These are phyloP conservation scores for Pelmatolapia mariae DNA, from an alignment of 2,113 vertebrate genomes.

Conservation along the genomic window DNA sequence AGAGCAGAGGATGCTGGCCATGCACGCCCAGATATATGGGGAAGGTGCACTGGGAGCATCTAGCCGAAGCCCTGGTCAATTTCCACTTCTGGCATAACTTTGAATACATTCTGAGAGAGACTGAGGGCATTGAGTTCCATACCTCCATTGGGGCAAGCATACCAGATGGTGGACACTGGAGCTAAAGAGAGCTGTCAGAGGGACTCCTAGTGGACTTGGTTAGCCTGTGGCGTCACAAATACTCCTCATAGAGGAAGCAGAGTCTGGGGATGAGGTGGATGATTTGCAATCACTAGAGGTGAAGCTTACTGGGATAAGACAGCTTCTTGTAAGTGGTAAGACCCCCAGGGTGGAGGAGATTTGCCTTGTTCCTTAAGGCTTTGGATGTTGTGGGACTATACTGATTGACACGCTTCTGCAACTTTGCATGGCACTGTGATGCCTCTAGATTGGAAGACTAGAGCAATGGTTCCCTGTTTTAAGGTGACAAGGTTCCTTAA, in stretches of 20 bases:
- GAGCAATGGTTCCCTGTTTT: neutral
- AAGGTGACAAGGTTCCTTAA: neutral
- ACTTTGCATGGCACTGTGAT: neutral
- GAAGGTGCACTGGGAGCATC: neutral
- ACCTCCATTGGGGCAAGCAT: neutral
- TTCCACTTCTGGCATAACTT: neutral
- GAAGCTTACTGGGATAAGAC: neutral
- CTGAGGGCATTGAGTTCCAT: neutral
- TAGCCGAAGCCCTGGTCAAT: neutral
- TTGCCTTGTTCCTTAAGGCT: neutral
- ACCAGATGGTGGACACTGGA: neutral
- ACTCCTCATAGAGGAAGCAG: neutral
- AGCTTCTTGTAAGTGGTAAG: neutral
- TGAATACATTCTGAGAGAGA: neutral
- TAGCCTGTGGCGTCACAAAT: neutral
- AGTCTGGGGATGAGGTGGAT: neutral
- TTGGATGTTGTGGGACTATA: neutral
- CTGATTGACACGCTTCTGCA: neutral
- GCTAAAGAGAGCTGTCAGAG: neutral
- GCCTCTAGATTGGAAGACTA: neutral
- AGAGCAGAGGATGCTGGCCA: neutral
- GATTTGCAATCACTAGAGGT: neutral
- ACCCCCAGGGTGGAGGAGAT: neutral
- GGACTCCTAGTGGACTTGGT: neutral
- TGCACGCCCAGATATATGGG: neutral